Percentiles rank a stretch among this genome's conserved stretches.
Evolutionary conservation across 2,113 vertebrate species (phyloP).

Genomic region (Scolopax mira): DNA sequence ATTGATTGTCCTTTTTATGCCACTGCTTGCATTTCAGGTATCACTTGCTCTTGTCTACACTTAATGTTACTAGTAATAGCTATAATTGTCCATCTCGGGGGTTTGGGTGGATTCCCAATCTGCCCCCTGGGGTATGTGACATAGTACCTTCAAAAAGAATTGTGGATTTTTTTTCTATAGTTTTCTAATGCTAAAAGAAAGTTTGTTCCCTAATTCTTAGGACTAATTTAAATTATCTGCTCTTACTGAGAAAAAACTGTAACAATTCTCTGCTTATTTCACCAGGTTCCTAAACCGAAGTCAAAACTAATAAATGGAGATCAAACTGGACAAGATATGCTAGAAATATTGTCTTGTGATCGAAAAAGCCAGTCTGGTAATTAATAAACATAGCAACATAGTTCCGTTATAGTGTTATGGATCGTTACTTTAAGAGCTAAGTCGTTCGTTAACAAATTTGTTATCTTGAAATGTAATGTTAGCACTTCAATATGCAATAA

Average conservation of each 20-base stretch:
- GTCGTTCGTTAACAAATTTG: not conserved
- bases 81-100: not conserved
- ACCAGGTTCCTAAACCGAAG: slow-evolving; percentile 89
- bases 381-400: slow-evolving; percentile 45
- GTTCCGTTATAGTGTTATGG: not conserved
- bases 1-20: not conserved
- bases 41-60: not conserved
- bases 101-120: not conserved
- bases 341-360: slow-evolving; percentile 88
- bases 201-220: not conserved
- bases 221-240: not conserved
- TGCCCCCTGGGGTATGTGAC: not conserved
- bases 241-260: not conserved
- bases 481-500: not conserved
- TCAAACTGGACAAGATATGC: slow-evolving; percentile 73
- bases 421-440: not conserved
- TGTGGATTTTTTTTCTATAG: not conserved
- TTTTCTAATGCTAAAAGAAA: not conserved
- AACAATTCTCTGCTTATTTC: slow-evolving; percentile 7
- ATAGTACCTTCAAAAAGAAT: not conserved
- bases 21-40: not conserved
- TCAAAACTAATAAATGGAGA: slow-evolving; percentile 86
- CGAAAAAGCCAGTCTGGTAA: slow-evolving; percentile 93
- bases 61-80: not conserved
- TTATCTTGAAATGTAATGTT: not conserved